Base-by-base conservation (phyloP, 2,113 vertebrate genomes). In the Crotophaga sulcirostris region DNA sequence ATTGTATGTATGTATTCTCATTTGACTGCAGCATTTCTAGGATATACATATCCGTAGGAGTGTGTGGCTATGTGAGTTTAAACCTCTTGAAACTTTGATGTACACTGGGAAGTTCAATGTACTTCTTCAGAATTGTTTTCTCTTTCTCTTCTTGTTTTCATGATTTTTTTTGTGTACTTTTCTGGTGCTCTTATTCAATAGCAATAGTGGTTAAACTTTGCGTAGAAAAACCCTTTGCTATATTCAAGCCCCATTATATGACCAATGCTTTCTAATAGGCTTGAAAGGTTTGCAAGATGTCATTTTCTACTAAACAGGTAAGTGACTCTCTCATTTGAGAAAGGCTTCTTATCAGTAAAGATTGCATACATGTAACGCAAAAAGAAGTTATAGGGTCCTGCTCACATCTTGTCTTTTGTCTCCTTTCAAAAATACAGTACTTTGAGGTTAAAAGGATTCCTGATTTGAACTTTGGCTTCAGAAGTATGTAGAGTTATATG, bases 41-140 rank as follows among this genome's bases (percentile, higher is more conserved):
- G 49, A 72, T 54, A 25, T 0, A 0, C 0, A 0, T 34, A 16
- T 54, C 33, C n/a, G 14, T 73, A 54, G 83, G 23, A 56, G 8
- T 29, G 1, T 1, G 3, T 14, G 5, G 8, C 14, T 81, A 8
- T 31, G 12, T 69, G 44, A 54, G 10, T 38, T 94, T 66, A 88
- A 93, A 49, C 3, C 4, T 67, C 10, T 64, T 69, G 59, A 58
- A 94, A 63, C 16, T 55, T 8, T 3, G 10, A 80, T 44, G 8
- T 11, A 25, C 15, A 12, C 16, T 59, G 28, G 20, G 4, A 52
- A 81, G 11, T 77, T 80, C 47, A 52, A 19, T 68, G 10, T 34
- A 29, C 7, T 63, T 93, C 84, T 79, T 28, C 51, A 73, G n/a
- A 76, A 66, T 31, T 13, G 4, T 52, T 80, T 70, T 36, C 3